Percentiles rank a stretch among this genome's conserved stretches.
phyloP scores from a whole-genome alignment of 2,888 invertebrate species.

The Tyria jacobaeae region DNA sequence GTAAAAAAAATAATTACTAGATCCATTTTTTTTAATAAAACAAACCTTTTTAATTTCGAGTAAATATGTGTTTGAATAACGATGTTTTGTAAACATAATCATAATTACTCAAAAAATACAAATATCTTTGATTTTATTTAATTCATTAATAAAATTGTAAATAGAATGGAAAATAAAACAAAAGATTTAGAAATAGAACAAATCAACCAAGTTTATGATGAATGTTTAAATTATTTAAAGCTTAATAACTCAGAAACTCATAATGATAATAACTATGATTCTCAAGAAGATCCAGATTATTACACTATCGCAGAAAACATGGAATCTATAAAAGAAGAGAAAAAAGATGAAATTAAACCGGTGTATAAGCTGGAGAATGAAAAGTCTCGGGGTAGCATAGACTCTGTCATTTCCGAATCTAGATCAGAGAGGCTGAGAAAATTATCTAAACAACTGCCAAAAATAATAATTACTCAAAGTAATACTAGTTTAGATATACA shows the following conservation, averaged over 20 bases:
- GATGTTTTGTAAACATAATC: background rate
- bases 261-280: slow-evolving; percentile 9
- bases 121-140: background rate
- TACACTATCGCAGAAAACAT: slow-evolving; percentile 58
- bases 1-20: slow-evolving; percentile 5
- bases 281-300: slow-evolving; percentile 57
- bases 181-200: slow-evolving; percentile 62
- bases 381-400: slow-evolving; percentile 61
- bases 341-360: slow-evolving; percentile 37
- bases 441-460: slow-evolving; percentile 74
- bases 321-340: slow-evolving; percentile 53
- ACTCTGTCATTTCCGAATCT: slow-evolving; percentile 58
- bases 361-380: slow-evolving; percentile 70
- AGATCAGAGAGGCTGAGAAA: slow-evolving; percentile 72
- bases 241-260: slow-evolving; percentile 20
- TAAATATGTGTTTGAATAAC: background rate
- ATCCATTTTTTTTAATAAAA: background rate
- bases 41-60: background rate
- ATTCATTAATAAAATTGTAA: background rate
- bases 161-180: slow-evolving; percentile 51
- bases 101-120: background rate
- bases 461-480: slow-evolving; percentile 79
- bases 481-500: slow-evolving; percentile 64
- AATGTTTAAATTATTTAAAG: slow-evolving; percentile 74
- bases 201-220: slow-evolving; percentile 76